Conservation (phyloP, 1,140 invertebrate species). For the Calycopis cecrops region DNA sequence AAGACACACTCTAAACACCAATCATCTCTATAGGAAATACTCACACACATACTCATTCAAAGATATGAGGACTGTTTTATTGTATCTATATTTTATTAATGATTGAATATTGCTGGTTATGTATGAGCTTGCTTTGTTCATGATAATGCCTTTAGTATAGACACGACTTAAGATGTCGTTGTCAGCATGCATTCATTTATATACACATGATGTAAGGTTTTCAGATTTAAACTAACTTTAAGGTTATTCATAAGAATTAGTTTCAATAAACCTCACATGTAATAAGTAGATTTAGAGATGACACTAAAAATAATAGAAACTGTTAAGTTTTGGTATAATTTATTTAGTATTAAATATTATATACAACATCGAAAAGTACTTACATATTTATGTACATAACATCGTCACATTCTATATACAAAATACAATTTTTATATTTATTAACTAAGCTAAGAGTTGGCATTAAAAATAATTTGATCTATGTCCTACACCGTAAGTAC, state of each 20-base stretch:
- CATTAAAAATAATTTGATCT: background rate
- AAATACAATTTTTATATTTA: background rate
- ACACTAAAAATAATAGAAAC: conserved; percentile 1
- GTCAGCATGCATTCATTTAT: background rate
- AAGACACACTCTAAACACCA: too few species aligned
- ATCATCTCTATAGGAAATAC: too few species aligned
- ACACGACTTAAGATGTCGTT: background rate
- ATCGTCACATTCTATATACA: conserved; percentile 13
- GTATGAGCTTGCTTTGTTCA: too few species aligned
- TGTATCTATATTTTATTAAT: background rate
- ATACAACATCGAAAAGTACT: conserved; percentile 1
- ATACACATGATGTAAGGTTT: conserved; percentile 43
- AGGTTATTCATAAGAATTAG: conserved; percentile 4
- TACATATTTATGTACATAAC: conserved; percentile 12
- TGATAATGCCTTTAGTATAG: too few species aligned
- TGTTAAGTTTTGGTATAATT: background rate
- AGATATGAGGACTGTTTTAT: too few species aligned
- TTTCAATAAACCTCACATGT: background rate
- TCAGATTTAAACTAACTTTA: conserved; percentile 32
- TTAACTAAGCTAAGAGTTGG: background rate
- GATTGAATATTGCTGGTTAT: background rate
- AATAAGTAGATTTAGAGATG: background rate
- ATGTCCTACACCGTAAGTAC: too few species aligned
- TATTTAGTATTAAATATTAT: conserved; percentile 12
- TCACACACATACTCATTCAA: too few species aligned